Conservation (phyloP, 2,888 invertebrate species). For the Branchellion lobata region DNA sequence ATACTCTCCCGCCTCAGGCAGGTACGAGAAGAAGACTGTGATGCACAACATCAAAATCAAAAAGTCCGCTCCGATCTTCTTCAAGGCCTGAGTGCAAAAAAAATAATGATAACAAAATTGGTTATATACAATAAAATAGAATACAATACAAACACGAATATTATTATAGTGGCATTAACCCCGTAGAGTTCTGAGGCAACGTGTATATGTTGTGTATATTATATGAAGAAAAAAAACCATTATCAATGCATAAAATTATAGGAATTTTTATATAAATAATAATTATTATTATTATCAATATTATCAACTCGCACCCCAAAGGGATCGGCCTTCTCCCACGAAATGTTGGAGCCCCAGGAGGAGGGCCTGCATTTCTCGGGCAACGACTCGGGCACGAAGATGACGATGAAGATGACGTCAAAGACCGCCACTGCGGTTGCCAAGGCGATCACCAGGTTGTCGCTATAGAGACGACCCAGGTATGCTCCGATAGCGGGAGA, state of each 20-base stretch:
- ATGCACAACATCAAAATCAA: slow-evolving; percentile 94
- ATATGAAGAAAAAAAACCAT: too few relatives aligned
- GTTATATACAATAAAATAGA: too few relatives aligned
- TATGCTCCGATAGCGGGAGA: slow-evolving; percentile 89
- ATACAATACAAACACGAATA: too few relatives aligned
- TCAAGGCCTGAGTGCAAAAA: slow-evolving; percentile 71
- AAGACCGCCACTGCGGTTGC: slow-evolving; percentile 90
- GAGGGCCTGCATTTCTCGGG: slow-evolving; percentile 83
- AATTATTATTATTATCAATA: too few relatives aligned
- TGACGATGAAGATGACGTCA: slow-evolving; percentile 95
- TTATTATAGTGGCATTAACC: too few relatives aligned
- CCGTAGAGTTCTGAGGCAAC: too few relatives aligned
- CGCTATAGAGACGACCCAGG: slow-evolving; percentile 72
- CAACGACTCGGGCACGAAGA: slow-evolving; percentile 95
- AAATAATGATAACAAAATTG: background rate
- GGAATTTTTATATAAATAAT: too few relatives aligned
- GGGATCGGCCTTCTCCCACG: slow-evolving; percentile 93
- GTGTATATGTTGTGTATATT: too few relatives aligned
- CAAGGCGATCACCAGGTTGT: slow-evolving; percentile 83
- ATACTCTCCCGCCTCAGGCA: slow-evolving; percentile 95
- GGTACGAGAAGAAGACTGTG: slow-evolving; percentile 93
- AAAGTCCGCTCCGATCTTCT: slow-evolving; percentile 88
- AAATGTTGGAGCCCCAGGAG: slow-evolving; percentile 65
- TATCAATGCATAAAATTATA: too few relatives aligned
- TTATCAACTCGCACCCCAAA: slow-evolving; percentile 77